These are phyloP conservation scores for Cyphomyrus discorhynchus DNA, from an alignment of 2,113 vertebrate species.

Conservation along the genomic window DNA sequence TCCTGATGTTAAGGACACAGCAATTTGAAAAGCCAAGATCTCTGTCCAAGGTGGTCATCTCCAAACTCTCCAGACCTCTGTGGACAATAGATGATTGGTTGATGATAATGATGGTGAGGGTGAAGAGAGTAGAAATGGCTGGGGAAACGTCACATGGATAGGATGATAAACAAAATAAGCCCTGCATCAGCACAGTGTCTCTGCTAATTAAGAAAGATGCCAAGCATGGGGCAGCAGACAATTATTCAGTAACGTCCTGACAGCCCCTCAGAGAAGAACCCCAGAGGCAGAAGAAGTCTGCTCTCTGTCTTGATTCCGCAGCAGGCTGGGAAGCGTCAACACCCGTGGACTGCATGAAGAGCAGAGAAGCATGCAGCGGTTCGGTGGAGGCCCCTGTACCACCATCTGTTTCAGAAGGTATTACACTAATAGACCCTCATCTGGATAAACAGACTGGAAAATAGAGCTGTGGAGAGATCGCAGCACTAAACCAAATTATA, in stretches of 20 bases:
- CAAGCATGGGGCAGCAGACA: not conserved
- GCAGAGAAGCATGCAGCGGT: not conserved
- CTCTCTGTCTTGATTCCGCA: not conserved
- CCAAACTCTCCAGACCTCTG: not conserved
- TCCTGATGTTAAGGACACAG: not conserved
- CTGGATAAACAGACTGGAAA: not conserved
- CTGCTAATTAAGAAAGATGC: not conserved
- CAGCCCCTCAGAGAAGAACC: not conserved
- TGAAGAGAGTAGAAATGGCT: not conserved
- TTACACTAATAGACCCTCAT: not conserved
- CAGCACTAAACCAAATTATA: not conserved
- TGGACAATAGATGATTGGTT: not conserved
- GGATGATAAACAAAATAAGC: not conserved
- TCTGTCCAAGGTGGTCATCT: too few species aligned
- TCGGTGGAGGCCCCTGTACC: not conserved
- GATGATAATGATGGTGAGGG: not conserved
- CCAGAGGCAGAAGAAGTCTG: not conserved
- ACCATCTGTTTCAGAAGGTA: not conserved
- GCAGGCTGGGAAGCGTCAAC: not conserved
- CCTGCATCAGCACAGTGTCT: not conserved
- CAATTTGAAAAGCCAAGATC: not conserved
- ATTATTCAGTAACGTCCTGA: not conserved
- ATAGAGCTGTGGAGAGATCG: not conserved
- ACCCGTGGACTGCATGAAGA: not conserved
- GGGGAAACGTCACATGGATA: not conserved